These are phyloP conservation scores for Lagodon rhomboides DNA, from an alignment of 2,797 vertebrate species.

Conservation along the genomic window DNA sequence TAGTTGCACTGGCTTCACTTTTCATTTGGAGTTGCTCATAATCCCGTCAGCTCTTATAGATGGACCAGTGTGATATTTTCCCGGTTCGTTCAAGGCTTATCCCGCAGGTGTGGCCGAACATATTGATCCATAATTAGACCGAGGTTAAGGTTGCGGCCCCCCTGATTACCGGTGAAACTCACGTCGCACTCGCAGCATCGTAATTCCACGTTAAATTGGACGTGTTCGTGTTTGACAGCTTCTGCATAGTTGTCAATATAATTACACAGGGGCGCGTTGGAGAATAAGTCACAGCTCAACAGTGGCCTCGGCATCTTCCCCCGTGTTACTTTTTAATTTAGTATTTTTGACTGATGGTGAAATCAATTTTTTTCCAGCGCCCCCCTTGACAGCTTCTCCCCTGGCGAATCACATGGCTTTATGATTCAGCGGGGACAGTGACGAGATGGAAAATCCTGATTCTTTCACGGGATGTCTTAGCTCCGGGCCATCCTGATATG, in stretches of 20 bases:
- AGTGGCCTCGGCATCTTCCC: slow-evolving; percentile 29
- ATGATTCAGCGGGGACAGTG: slow-evolving; percentile 42
- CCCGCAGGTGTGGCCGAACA: slow-evolving; percentile 47
- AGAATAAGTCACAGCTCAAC: neutral
- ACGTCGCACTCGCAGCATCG: neutral
- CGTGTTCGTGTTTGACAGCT: slow-evolving; percentile 15
- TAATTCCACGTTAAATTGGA: neutral
- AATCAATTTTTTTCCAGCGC: slow-evolving; percentile 26
- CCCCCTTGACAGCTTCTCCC: slow-evolving; percentile 25
- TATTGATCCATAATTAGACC: slow-evolving; percentile 67
- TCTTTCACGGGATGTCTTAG: slow-evolving; percentile 19
- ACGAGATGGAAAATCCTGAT: slow-evolving; percentile 27
- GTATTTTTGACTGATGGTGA: slow-evolving; percentile 36
- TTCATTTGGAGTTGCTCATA: slow-evolving; percentile 66
- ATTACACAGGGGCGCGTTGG: neutral
- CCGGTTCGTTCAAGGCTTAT: slow-evolving; percentile 54
- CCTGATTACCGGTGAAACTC: slow-evolving; percentile 41
- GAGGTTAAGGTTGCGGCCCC: slow-evolving; percentile 31
- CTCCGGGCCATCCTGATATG: slow-evolving; percentile 3
- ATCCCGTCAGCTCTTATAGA: slow-evolving; percentile 68
- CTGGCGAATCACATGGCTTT: slow-evolving; percentile 31
- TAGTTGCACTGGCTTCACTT: slow-evolving; percentile 56
- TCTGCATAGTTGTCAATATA: neutral
- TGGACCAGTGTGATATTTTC: slow-evolving; percentile 57
- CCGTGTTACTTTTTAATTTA: slow-evolving; percentile 26